Evolutionary conservation across 2,797 vertebrate species (phyloP).

Genomic region (Craterocephalus amniculus): DNA sequence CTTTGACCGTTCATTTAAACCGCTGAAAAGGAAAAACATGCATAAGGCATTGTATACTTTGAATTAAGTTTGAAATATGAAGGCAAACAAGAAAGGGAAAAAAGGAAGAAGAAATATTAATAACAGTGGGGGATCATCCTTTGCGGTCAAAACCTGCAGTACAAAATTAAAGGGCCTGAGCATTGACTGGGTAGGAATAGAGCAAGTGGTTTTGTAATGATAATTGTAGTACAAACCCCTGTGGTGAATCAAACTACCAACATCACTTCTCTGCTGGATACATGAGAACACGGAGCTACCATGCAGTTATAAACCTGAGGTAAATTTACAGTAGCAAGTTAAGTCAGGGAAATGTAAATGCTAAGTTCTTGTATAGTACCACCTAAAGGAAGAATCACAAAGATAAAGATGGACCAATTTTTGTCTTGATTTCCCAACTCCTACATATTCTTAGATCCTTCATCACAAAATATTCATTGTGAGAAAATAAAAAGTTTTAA

Average conservation of each 20-base stretch:
- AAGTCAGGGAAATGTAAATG: background rate
- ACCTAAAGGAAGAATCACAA: background rate
- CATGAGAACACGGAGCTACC: constrained; percentile 1
- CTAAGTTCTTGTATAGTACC: background rate
- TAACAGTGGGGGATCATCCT: constrained; percentile 39
- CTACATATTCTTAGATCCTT: background rate
- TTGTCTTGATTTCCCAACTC: constrained; percentile 15
- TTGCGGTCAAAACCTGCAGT: constrained; percentile 20
- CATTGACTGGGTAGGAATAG: constrained; percentile 2
- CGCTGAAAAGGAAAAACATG: constrained; percentile 8
- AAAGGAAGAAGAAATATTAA: background rate
- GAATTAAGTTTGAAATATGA: constrained; percentile 65
- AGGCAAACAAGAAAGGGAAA: constrained; percentile 47
- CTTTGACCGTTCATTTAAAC: constrained; percentile 35
- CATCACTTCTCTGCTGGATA: constrained; percentile 11
- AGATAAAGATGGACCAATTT: background rate
- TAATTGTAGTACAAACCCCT: background rate
- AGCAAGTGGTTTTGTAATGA: constrained; percentile 10
- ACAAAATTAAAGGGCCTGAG: background rate
- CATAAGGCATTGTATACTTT: constrained; percentile 25
- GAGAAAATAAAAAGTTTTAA: background rate
- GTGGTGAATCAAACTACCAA: constrained; percentile 7
- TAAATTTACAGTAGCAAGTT: constrained; percentile 10
- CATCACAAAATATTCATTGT: background rate
- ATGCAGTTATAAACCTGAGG: background rate